A percentile compares a stretch with the other conserved stretches of the same genome.
Evolutionary conservation across 2,888 invertebrate genomes (phyloP).

Genomic region (Anodontia alba): DNA sequence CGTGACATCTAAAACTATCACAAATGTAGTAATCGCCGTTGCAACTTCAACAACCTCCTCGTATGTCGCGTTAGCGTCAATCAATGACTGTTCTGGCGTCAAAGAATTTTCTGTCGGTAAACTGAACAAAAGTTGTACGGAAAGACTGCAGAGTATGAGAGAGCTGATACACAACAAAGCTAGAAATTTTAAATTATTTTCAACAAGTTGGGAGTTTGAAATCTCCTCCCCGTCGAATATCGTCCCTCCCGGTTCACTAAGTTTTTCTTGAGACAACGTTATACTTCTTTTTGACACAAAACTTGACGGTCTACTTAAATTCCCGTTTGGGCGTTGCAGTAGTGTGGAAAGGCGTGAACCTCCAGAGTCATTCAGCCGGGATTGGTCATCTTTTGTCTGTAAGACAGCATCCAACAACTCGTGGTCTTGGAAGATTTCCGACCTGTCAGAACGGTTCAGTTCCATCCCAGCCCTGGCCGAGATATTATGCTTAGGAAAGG

Average conservation of each 20-base stretch:
- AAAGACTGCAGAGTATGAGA: conserved; percentile 92
- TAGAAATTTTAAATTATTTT: conserved; percentile 86
- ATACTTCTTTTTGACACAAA: conserved; percentile 63
- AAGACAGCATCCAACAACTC: conserved; percentile 78
- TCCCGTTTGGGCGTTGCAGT: conserved; percentile 63
- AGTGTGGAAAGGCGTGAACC: conserved; percentile 59
- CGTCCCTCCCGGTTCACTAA: conserved; percentile 36
- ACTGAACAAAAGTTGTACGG: conserved; percentile 90
- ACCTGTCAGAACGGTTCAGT: conserved; percentile 66
- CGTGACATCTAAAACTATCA: conserved; percentile 94
- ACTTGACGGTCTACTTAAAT: conserved; percentile 70
- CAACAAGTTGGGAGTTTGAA: conserved; percentile 32
- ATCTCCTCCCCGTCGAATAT: conserved; percentile 19
- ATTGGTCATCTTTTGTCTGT: conserved; percentile 71
- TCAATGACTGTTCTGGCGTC: conserved; percentile 9
- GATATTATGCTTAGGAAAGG: no score
- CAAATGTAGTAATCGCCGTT: conserved; percentile 94
- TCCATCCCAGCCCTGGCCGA: conserved; percentile 45
- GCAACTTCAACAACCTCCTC: conserved; percentile 96
- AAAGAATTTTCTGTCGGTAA: conserved; percentile 87
- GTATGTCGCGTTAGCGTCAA: conserved; percentile 38
- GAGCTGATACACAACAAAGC: conserved; percentile 94
- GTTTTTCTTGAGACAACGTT: conserved; percentile 57
- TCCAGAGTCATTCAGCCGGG: conserved; percentile 58
- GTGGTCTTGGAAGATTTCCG: conserved; percentile 71